These are phyloP conservation scores for Brachymystax lenok DNA, from an alignment of 2,797 vertebrate species.

Conservation along the genomic window DNA sequence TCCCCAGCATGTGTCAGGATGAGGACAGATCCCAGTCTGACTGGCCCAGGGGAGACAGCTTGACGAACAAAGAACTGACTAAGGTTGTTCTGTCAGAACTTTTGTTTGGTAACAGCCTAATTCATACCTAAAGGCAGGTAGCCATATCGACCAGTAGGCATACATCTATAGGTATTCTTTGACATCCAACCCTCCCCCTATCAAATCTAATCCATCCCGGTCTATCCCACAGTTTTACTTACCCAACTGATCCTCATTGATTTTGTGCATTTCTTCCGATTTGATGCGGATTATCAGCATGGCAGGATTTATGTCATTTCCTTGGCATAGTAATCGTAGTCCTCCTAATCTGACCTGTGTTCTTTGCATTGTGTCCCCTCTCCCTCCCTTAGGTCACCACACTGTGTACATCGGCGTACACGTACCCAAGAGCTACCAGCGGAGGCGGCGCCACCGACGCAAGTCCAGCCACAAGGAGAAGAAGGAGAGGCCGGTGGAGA, in stretches of 20 bases:
- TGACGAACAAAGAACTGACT: conserved; percentile 49
- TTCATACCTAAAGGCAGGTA: not conserved
- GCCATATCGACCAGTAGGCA: not conserved
- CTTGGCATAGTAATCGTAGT: conserved; percentile 20
- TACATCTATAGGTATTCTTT: not conserved
- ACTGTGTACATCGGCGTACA: conserved; percentile 96
- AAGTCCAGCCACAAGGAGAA: conserved; percentile 88
- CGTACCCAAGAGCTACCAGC: conserved; percentile 94
- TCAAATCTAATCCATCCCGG: too few species aligned
- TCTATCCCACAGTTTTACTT: conserved; percentile 3
- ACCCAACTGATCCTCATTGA: not conserved
- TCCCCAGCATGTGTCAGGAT: conserved; percentile 62
- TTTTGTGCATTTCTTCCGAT: not conserved
- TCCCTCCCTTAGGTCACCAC: conserved; percentile 84
- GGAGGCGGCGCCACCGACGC: conserved; percentile 88
- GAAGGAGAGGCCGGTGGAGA: conserved; percentile 84
- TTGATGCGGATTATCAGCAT: conserved; percentile 20
- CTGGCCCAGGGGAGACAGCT: conserved; percentile 71
- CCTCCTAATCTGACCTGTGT: conserved; percentile 35
- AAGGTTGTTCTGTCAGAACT: not conserved
- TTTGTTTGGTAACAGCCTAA: conserved; percentile 12
- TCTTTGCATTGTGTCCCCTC: conserved; percentile 13
- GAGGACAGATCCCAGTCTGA: conserved; percentile 59
- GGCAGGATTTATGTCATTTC: conserved; percentile 39
- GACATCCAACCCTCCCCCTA: not conserved